Conservation (phyloP, 2,888 invertebrate genomes). For the Leptothorax acervorum region DNA sequence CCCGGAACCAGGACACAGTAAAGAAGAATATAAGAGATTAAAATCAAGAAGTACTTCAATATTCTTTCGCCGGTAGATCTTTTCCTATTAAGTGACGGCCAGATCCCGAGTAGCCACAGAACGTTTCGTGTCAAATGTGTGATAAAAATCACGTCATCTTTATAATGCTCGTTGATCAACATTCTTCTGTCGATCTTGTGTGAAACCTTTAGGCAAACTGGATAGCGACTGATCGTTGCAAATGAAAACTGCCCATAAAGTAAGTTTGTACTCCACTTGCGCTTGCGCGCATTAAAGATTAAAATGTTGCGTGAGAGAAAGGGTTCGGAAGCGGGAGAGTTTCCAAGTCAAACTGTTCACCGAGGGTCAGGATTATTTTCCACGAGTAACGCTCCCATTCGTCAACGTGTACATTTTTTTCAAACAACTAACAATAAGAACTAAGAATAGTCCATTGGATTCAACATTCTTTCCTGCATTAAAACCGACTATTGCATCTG, state of each 20-base stretch:
- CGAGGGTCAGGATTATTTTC: neutral
- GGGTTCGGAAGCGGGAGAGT: slow-evolving; percentile 13
- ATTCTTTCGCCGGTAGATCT: neutral
- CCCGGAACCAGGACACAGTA: slow-evolving; percentile 63
- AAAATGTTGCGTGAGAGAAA: neutral
- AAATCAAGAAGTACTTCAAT: neutral
- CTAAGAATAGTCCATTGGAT: neutral
- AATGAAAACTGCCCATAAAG: neutral
- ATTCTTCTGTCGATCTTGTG: neutral
- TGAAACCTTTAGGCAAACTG: neutral
- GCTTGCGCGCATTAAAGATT: slow-evolving; percentile 38
- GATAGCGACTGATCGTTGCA: neutral
- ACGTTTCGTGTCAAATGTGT: slow-evolving; percentile 17
- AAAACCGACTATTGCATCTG: neutral
- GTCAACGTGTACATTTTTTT: neutral
- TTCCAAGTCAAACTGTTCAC: slow-evolving; percentile 7
- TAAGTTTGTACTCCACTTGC: neutral
- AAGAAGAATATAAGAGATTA: slow-evolving; percentile 54
- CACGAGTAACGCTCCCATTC: neutral
- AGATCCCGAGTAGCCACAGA: slow-evolving; percentile 2
- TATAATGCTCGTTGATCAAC: neutral
- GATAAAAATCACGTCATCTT: slow-evolving; percentile 10
- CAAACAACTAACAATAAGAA: neutral
- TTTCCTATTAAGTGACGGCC: neutral
- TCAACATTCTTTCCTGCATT: neutral